phyloP scores from a whole-genome alignment of 2,113 vertebrate species.

The Leiothrix lutea region DNA sequence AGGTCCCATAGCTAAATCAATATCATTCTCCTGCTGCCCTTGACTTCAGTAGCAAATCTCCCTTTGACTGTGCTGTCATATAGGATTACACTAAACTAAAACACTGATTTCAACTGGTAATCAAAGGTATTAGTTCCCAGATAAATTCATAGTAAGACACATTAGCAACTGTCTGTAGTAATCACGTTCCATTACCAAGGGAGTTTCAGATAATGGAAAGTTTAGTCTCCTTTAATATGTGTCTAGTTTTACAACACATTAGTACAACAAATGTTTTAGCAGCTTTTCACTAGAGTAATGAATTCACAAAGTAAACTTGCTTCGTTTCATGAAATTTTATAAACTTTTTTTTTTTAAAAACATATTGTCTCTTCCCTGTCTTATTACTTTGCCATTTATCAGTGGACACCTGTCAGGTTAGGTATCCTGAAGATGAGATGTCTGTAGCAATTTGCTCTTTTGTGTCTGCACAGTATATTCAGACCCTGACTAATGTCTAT shows the following conservation, averaged over 20 bases:
- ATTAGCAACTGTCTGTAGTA: constrained; percentile 61
- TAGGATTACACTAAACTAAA: neutral
- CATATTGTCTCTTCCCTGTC: neutral
- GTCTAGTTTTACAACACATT: constrained; percentile 60
- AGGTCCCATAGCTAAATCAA: neutral
- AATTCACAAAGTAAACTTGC: constrained; percentile 62
- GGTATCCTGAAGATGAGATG: neutral
- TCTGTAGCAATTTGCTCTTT: neutral
- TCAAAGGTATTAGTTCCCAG: constrained; percentile 24
- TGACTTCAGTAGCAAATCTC: neutral
- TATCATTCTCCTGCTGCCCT: neutral
- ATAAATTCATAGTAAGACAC: constrained; percentile 26
- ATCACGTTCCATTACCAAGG: constrained; percentile 43
- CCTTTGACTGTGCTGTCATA: neutral
- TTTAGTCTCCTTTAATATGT: constrained; percentile 67
- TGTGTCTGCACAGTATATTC: neutral
- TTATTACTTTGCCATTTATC: neutral
- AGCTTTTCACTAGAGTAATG: constrained; percentile 49
- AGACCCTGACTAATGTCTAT: neutral
- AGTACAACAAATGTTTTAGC: constrained; percentile 54
- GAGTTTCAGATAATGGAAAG: constrained; percentile 62
- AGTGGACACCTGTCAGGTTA: neutral
- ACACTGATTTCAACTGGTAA: constrained; percentile 46
- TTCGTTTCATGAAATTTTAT: constrained; percentile 9
- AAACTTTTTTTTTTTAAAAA: constrained; percentile 61